Conservation (phyloP, 2,797 vertebrate genomes). For the Lepilemur ruficaudatus region DNA sequence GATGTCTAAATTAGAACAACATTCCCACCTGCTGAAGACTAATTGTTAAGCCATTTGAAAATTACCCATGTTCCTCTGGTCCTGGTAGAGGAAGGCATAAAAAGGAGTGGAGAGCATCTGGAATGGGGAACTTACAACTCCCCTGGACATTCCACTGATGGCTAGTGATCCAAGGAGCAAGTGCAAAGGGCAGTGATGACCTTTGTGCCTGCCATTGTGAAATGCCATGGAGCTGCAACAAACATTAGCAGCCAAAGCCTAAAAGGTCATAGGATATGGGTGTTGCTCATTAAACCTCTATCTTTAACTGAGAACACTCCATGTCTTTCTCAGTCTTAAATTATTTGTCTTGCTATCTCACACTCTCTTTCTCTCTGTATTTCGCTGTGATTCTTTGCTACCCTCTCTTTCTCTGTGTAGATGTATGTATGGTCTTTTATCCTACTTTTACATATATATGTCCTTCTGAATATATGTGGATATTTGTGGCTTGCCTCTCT, state of each 20-base stretch:
- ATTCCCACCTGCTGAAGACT: constrained; percentile 11
- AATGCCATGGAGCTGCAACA: not conserved
- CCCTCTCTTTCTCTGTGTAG: not conserved
- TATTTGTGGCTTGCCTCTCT: not conserved
- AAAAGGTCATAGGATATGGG: not conserved
- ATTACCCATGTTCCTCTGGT: not conserved
- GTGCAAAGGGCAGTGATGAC: not conserved
- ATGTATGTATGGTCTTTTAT: not conserved
- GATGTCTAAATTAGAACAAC: not conserved
- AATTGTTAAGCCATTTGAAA: constrained; percentile 35
- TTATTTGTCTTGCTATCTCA: not conserved
- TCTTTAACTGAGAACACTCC: not conserved
- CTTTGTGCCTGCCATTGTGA: not conserved
- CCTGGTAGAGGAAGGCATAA: not conserved
- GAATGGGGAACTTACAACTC: not conserved
- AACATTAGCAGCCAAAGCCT: not conserved
- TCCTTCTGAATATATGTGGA: not conserved
- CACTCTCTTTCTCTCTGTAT: not conserved
- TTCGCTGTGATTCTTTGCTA: not conserved
- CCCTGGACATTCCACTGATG: not conserved
- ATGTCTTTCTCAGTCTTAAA: not conserved
- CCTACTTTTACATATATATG: not conserved
- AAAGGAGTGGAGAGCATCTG: not conserved
- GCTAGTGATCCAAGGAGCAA: not conserved
- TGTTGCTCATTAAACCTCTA: not conserved